Evolutionary conservation across 2,888 invertebrate species (phyloP).

Genomic region (Abrostola triplasia): DNA sequence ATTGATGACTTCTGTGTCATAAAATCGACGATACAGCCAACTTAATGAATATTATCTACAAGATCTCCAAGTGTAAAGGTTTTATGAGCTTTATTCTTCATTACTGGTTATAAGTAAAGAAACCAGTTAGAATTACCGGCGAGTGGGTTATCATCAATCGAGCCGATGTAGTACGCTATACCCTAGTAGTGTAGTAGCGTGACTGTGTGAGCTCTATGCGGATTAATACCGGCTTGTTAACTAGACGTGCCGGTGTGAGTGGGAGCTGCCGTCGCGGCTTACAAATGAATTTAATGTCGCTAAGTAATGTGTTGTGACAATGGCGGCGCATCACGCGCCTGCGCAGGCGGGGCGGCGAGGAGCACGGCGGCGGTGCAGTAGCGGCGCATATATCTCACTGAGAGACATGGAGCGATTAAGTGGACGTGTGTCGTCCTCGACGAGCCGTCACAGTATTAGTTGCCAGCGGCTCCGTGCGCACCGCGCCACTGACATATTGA

Average conservation of each 20-base stretch:
- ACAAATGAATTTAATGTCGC: slow-evolving; percentile 6
- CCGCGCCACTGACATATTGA: slow-evolving; percentile 66
- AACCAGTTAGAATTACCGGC: no score
- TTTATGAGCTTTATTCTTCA: slow-evolving; percentile 23
- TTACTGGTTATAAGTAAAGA: slow-evolving; percentile 18
- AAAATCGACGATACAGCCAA: slow-evolving; percentile 19
- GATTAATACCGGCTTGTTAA: slow-evolving; percentile 18
- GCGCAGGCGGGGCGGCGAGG: slow-evolving; percentile 1
- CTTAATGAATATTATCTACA: slow-evolving; percentile 25
- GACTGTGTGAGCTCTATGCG: neutral
- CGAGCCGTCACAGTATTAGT: slow-evolving; percentile 49
- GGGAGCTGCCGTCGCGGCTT: neutral
- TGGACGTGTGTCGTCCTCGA: slow-evolving; percentile 48
- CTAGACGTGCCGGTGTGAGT: slow-evolving; percentile 4
- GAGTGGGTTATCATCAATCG: neutral
- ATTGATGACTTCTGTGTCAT: slow-evolving; percentile 17
- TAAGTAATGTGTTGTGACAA: slow-evolving; percentile 10
- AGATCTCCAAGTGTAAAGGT: slow-evolving; percentile 24
- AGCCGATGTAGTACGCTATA: neutral
- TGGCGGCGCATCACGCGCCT: neutral
- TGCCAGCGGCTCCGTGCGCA: slow-evolving; percentile 41
- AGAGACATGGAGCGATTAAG: slow-evolving; percentile 30
- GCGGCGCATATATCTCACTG: slow-evolving; percentile 23
- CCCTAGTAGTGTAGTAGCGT: neutral
- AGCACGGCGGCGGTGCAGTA: neutral